phyloP scores from a whole-genome alignment of 1,140 invertebrate species.

The Drosophila setifemur region DNA sequence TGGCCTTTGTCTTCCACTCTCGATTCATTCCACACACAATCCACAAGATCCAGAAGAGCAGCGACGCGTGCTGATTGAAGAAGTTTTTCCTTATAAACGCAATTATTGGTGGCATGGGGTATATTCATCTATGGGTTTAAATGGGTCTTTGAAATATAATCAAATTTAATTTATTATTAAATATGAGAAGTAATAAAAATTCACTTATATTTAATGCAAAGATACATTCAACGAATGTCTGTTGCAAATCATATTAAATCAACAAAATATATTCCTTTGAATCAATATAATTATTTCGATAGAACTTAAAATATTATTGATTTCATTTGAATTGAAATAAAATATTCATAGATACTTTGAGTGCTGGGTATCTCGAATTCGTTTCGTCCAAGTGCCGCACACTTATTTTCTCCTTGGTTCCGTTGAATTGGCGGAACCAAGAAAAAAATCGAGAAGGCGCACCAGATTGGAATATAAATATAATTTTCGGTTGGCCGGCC shows the following conservation, averaged over 20 bases:
- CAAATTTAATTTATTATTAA: too few relatives aligned
- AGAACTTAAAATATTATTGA: neutral
- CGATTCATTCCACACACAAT: neutral
- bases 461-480: constrained; percentile 49
- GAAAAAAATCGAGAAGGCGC: neutral
- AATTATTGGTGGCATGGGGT: neutral
- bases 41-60: constrained; percentile 16
- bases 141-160: too few relatives aligned
- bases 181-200: too few relatives aligned
- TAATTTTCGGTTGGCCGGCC: constrained; percentile 31
- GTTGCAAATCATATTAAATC: too few relatives aligned
- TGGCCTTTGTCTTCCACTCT: constrained; percentile 3
- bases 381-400: neutral
- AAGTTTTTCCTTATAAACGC: neutral
- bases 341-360: too few relatives aligned
- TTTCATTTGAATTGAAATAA: neutral
- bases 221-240: too few relatives aligned
- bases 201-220: too few relatives aligned
- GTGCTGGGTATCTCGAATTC: neutral
- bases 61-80: constrained; percentile 16
- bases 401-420: neutral
- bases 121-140: neutral
- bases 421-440: constrained; percentile 11
- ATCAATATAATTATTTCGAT: too few relatives aligned
- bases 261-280: too few relatives aligned